Percentiles rank a stretch among this genome's conserved stretches.
These are phyloP conservation scores for Ginglymostoma cirratum DNA, from an alignment of 2,113 vertebrate genomes.

Conservation along the genomic window DNA sequence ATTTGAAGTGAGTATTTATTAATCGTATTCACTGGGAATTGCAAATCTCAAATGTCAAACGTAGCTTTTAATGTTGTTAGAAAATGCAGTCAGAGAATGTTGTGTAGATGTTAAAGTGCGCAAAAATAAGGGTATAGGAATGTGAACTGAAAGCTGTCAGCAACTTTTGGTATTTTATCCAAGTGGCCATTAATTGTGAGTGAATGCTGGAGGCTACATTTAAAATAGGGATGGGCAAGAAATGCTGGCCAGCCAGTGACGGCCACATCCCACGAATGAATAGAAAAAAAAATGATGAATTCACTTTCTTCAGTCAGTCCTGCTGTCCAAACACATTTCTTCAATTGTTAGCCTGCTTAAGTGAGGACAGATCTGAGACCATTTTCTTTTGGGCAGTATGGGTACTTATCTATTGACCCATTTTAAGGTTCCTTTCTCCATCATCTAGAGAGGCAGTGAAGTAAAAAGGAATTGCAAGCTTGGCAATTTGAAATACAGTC, in stretches of 20 bases:
- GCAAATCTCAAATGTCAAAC: too few relatives aligned
- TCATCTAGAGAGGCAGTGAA: neutral
- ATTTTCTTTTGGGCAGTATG: neutral
- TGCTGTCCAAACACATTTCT: neutral
- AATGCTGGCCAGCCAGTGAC: too few relatives aligned
- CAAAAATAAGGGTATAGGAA: neutral
- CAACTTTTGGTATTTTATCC: neutral
- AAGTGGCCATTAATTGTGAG: neutral
- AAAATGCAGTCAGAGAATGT: neutral
- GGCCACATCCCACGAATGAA: too few relatives aligned
- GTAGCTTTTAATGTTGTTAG: too few relatives aligned
- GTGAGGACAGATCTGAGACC: neutral
- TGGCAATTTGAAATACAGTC: neutral
- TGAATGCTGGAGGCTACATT: neutral
- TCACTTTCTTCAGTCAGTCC: neutral
- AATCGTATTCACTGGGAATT: neutral
- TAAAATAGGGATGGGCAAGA: too few relatives aligned
- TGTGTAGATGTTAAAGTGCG: neutral
- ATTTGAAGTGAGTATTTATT: conserved; percentile 70
- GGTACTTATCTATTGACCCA: neutral
- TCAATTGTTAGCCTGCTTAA: neutral
- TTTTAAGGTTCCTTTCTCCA: neutral
- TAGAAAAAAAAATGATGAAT: neutral
- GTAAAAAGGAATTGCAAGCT: neutral
- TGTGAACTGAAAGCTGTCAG: neutral